These are phyloP conservation scores for Caenorhabditis latens DNA, from an alignment of 1,140 invertebrate genomes.

Conservation along the genomic window DNA sequence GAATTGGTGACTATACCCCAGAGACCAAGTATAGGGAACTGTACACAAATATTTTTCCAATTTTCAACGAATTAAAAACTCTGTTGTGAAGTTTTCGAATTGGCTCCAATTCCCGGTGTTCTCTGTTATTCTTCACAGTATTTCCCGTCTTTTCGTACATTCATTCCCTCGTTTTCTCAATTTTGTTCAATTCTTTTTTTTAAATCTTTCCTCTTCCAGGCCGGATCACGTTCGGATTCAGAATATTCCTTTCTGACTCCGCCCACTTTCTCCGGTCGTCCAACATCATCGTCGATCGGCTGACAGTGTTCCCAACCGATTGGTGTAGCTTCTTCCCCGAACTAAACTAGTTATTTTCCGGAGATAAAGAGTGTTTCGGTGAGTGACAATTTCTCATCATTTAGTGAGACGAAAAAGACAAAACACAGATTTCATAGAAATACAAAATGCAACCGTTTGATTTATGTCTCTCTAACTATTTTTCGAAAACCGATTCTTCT, in stretches of 20 bases:
- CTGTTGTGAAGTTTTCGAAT: neutral
- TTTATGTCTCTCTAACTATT: neutral
- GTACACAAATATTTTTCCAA: too few relatives aligned
- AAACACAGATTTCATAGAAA: neutral
- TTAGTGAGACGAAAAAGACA: neutral
- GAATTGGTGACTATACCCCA: too few relatives aligned
- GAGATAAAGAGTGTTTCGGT: neutral
- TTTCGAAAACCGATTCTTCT: neutral
- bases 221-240: neutral
- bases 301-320: neutral
- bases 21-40: too few relatives aligned
- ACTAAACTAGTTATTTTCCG: slow-evolving; percentile 1
- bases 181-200: neutral
- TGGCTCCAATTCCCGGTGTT: slow-evolving; percentile 41
- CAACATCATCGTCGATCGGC: too few relatives aligned
- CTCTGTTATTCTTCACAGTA: neutral
- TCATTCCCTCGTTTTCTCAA: neutral
- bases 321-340: neutral
- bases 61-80: neutral
- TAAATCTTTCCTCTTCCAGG: neutral
- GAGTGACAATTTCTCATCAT: neutral
- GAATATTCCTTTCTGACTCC: neutral
- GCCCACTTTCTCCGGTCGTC: neutral
- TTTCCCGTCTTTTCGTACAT: neutral
- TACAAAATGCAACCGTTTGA: neutral